Percentiles rank a stretch among this genome's conserved stretches.
Conservation (phyloP, 2,113 vertebrate genomes). For the Leptobrachium leishanense region DNA sequence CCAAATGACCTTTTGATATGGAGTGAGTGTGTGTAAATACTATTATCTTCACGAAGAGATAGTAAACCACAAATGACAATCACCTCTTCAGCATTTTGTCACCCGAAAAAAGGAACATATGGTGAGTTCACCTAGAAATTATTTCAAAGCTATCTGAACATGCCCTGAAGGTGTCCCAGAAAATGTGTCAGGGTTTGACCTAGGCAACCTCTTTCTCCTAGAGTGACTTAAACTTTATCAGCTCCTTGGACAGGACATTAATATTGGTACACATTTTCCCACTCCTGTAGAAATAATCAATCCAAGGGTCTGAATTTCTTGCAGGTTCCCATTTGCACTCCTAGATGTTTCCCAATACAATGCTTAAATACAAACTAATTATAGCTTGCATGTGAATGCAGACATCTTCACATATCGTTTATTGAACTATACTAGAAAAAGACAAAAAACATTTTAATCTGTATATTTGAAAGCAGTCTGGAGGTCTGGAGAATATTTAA, state of each 20-base stretch:
- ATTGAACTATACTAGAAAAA: too few species aligned
- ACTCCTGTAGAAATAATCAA: neutral
- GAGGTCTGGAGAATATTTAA: too few species aligned
- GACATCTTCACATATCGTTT: too few species aligned
- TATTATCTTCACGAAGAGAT: conserved; percentile 1
- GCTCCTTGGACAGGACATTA: neutral
- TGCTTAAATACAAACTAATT: too few species aligned
- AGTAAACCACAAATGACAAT: neutral
- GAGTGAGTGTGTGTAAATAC: conserved; percentile 4
- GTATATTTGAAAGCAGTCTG: too few species aligned
- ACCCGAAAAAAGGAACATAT: neutral
- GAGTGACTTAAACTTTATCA: neutral
- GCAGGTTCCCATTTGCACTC: too few species aligned
- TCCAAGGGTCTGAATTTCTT: too few species aligned
- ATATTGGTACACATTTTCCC: neutral
- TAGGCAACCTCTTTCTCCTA: neutral
- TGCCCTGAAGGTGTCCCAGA: neutral
- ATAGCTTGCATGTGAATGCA: too few species aligned
- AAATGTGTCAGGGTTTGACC: neutral
- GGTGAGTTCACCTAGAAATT: neutral
- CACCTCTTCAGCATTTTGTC: neutral
- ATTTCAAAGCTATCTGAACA: too few species aligned
- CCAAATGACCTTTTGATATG: conserved; percentile 11
- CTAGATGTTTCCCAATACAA: too few species aligned
- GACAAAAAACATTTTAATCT: too few species aligned